Conservation (phyloP, 2,797 vertebrate genomes). For the Aselliscus stoliczkanus region DNA sequence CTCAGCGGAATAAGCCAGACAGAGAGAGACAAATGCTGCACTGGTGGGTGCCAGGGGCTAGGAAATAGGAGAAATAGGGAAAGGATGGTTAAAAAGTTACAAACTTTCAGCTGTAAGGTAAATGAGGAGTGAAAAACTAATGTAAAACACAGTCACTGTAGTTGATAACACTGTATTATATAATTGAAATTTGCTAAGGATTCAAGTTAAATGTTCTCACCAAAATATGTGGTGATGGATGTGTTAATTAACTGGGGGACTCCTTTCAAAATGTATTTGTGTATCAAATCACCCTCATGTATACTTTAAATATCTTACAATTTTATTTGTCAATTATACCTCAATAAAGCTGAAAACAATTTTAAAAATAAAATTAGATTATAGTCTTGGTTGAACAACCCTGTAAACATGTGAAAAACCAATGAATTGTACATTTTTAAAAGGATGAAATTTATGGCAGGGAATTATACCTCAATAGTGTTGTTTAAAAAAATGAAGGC, state of each 20-base stretch:
- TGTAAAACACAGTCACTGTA: not conserved
- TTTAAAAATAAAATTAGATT: not conserved
- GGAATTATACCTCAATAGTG: not conserved
- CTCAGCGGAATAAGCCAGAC: not conserved
- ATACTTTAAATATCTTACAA: not conserved
- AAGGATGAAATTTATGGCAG: not conserved
- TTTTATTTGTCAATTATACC: not conserved
- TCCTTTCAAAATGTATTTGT: not conserved
- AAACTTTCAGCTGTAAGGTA: not conserved
- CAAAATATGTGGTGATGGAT: not conserved
- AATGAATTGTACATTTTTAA: not conserved
- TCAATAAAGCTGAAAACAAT: not conserved
- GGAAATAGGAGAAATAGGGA: not conserved
- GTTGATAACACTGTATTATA: not conserved
- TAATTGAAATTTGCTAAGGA: not conserved
- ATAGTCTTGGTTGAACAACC: not conserved
- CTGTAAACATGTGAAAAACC: not conserved
- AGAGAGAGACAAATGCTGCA: not conserved
- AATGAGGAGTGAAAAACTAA: not conserved
- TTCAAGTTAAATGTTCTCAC: not conserved
- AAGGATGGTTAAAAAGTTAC: not conserved
- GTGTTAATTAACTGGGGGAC: not conserved
- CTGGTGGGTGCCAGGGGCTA: not conserved
- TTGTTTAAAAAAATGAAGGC: not conserved
- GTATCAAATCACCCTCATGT: not conserved